These are phyloP conservation scores for Himalopsyche phryganea DNA, from an alignment of 1,140 invertebrate species.

Conservation along the genomic window DNA sequence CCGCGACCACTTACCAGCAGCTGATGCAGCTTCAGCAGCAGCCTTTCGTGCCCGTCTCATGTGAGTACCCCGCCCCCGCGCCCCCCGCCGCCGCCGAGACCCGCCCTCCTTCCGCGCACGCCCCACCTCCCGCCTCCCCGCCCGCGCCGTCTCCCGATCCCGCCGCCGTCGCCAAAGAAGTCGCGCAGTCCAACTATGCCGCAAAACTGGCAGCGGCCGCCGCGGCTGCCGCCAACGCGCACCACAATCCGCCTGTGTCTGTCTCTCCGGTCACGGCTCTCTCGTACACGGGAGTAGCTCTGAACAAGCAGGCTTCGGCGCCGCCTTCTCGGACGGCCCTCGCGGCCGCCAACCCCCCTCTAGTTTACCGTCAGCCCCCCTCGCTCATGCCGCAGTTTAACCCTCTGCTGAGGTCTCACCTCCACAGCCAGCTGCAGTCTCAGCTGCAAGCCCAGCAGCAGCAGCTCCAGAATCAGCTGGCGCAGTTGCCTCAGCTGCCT, in stretches of 20 bases:
- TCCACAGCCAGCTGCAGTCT: constrained; percentile 32
- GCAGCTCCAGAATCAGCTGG: constrained; percentile 42
- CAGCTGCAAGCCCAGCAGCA: constrained; percentile 39
- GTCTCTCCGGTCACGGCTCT: constrained; percentile 56
- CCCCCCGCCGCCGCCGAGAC: constrained; percentile 55
- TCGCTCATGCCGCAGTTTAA: constrained; percentile 29
- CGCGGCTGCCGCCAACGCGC: constrained; percentile 33
- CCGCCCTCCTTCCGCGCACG: constrained; percentile 39
- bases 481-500: constrained; percentile 36
- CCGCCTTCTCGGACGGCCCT: constrained; percentile 40
- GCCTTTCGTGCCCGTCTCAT: constrained; percentile 89
- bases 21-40: constrained; percentile 88
- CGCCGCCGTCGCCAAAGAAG: constrained; percentile 67
- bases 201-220: constrained; percentile 62
- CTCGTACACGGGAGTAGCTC: constrained; percentile 73
- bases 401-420: constrained; percentile 29
- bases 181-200: constrained; percentile 74
- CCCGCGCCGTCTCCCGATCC: constrained; percentile 49
- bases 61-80: constrained; percentile 79
- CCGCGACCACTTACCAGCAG: constrained; percentile 89
- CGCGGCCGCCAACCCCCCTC: constrained; percentile 33
- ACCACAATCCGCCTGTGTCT: constrained; percentile 28
- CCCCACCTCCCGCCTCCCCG: constrained; percentile 37
- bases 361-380: constrained; percentile 30
- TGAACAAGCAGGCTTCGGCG: constrained; percentile 59